These are phyloP conservation scores for Drosophila yakuba DNA, from an alignment of 1,140 invertebrate species.

Conservation along the genomic window DNA sequence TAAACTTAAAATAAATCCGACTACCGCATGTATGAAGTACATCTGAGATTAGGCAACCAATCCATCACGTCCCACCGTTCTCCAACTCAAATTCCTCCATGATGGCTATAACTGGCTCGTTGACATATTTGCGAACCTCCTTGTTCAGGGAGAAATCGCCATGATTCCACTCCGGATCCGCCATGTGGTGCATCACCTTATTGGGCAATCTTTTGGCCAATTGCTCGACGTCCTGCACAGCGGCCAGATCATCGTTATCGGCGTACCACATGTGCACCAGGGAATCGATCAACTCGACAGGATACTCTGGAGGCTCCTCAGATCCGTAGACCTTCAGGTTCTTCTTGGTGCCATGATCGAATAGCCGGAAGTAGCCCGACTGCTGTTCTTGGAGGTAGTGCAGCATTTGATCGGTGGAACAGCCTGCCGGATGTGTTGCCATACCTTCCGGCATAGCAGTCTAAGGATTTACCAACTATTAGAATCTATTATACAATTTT, in stretches of 20 bases:
- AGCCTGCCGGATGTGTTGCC: constrained; percentile 85
- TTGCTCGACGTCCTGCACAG: constrained; percentile 87
- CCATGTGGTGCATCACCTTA: constrained; percentile 85
- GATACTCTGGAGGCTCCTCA: constrained; percentile 86
- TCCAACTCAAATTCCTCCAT: constrained; percentile 55
- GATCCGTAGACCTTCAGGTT: constrained; percentile 85
- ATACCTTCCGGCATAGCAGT: constrained; percentile 83
- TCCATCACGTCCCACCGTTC: constrained; percentile 11
- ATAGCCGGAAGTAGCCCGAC: constrained; percentile 75
- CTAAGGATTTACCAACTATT: constrained; percentile 43
- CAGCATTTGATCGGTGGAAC: constrained; percentile 85
- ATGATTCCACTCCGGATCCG: constrained; percentile 86
- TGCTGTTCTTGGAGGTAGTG: constrained; percentile 85
- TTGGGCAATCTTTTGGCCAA: constrained; percentile 78
- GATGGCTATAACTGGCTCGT: constrained; percentile 68
- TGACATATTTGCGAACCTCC: constrained; percentile 51
- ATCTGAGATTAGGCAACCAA: constrained; percentile 17
- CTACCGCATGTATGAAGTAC: constrained; percentile 1
- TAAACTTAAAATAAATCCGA: constrained; percentile 22
- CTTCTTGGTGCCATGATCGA: constrained; percentile 83
- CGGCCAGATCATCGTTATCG: constrained; percentile 86
- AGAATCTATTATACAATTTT: background rate
- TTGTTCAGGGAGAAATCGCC: constrained; percentile 85
- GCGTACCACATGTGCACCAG: constrained; percentile 87
- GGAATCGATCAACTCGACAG: constrained; percentile 86